phyloP scores from a whole-genome alignment of 2,797 vertebrate genomes.

The Corythornis leucogaster region DNA sequence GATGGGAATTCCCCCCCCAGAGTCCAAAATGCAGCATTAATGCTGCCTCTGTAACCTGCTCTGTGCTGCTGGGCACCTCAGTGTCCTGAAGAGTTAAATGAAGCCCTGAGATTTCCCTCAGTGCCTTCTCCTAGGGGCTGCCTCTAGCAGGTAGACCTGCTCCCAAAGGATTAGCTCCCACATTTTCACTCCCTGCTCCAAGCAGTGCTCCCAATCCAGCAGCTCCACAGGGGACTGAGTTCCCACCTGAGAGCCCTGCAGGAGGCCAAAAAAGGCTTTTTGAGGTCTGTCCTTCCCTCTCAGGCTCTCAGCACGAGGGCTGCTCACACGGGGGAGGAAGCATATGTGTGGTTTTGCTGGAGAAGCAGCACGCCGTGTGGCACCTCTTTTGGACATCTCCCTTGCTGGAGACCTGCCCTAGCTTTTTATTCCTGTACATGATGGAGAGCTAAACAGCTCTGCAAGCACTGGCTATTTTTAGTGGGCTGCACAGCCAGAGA shows the following conservation, averaged over 20 bases:
- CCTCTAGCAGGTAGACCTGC: background rate
- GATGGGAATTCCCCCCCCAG: background rate
- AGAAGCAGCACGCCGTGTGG: fast-evolving
- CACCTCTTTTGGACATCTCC: background rate
- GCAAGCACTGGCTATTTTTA: constrained; percentile 50
- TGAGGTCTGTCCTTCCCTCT: background rate
- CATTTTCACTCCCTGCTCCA: background rate
- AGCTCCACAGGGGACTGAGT: fast-evolving
- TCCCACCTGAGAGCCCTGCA: background rate
- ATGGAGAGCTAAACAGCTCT: background rate
- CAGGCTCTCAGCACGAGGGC: background rate
- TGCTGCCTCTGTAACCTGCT: background rate
- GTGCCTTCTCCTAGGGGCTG: background rate
- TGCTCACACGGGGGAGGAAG: background rate
- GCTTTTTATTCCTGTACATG: background rate
- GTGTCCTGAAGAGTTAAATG: background rate
- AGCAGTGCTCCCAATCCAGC: background rate
- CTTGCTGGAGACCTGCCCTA: background rate
- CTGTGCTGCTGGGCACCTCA: background rate
- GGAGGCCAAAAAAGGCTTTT: background rate
- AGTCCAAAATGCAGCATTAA: background rate
- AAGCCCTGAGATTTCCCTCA: background rate
- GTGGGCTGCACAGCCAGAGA: constrained; percentile 56
- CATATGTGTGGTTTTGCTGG: background rate
- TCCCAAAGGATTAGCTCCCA: background rate